phyloP scores from a whole-genome alignment of 2,888 invertebrate species.

The Drosophila paramelanica region DNA sequence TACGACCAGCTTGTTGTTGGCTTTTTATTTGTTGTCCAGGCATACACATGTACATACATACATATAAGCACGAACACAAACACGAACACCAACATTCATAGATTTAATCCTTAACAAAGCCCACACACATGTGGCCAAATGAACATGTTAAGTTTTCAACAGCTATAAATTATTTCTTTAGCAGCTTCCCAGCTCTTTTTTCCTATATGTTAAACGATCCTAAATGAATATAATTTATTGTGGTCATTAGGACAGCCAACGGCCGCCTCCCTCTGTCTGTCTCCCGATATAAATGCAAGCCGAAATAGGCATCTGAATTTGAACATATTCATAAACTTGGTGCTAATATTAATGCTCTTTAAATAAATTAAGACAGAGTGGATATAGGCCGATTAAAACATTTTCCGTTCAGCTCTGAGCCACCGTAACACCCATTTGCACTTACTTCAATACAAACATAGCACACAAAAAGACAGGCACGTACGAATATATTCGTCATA shows the following conservation, averaged over 20 bases:
- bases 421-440: no score
- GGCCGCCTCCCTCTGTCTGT: slow-evolving; percentile 5
- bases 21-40: slow-evolving; percentile 61
- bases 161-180: slow-evolving; percentile 76
- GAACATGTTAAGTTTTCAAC: slow-evolving; percentile 78
- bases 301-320: slow-evolving; percentile 13
- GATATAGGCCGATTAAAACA: no score
- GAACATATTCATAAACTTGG: slow-evolving; percentile 1
- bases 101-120: slow-evolving; percentile 62
- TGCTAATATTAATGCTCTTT: slow-evolving; percentile 12
- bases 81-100: slow-evolving; percentile 24
- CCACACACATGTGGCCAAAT: slow-evolving; percentile 73
- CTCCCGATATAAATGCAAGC: slow-evolving; percentile 28
- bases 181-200: slow-evolving; percentile 54
- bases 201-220: slow-evolving; percentile 70
- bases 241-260: slow-evolving; percentile 62
- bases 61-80: slow-evolving; percentile 27
- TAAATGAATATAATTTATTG: slow-evolving; percentile 78
- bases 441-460: no score
- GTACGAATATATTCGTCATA: no score
- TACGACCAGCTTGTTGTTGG: slow-evolving; percentile 58
- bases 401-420: no score
- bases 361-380: background rate
- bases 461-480: no score
- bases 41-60: slow-evolving; percentile 26